Evolutionary conservation across 1,140 invertebrate genomes (phyloP).

Genomic region (Luehdorfia chinensis): DNA sequence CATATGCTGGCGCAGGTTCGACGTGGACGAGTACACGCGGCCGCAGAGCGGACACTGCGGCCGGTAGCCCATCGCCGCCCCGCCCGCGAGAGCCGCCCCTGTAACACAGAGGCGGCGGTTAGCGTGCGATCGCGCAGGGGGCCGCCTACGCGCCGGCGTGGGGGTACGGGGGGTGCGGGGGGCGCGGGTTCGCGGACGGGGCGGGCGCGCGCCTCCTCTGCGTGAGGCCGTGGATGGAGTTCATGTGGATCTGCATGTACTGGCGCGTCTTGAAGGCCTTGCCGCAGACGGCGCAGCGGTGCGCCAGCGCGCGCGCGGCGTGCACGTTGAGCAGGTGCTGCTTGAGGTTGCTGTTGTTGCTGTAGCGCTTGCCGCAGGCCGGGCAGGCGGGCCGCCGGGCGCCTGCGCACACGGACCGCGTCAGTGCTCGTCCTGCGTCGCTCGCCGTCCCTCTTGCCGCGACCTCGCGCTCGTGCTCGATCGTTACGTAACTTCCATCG

Average conservation of each 20-base stretch:
- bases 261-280: conserved; percentile 85
- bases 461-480: too few relatives aligned
- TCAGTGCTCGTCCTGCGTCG: neutral
- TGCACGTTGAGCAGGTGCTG: conserved; percentile 87
- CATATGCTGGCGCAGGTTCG: conserved; percentile 84
- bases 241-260: conserved; percentile 83
- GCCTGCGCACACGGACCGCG: conserved; percentile 14
- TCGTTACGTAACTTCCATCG: conserved; percentile 46
- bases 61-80: conserved; percentile 72
- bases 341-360: conserved; percentile 82
- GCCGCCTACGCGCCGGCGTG: neutral
- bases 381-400: conserved; percentile 82
- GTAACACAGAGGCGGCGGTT: conserved; percentile 78
- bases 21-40: conserved; percentile 82
- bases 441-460: neutral
- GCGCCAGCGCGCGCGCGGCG: conserved; percentile 81
- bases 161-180: neutral
- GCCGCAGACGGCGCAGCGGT: conserved; percentile 81
- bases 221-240: conserved; percentile 83
- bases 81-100: conserved; percentile 75
- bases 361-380: conserved; percentile 83
- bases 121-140: conserved; percentile 16
- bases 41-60: conserved; percentile 83
- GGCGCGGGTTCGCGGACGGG: conserved; percentile 23
- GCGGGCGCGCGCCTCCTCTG: conserved; percentile 74